Evolutionary conservation across 2,113 vertebrate genomes (phyloP).

Genomic region (Stictonetta naevosa): DNA sequence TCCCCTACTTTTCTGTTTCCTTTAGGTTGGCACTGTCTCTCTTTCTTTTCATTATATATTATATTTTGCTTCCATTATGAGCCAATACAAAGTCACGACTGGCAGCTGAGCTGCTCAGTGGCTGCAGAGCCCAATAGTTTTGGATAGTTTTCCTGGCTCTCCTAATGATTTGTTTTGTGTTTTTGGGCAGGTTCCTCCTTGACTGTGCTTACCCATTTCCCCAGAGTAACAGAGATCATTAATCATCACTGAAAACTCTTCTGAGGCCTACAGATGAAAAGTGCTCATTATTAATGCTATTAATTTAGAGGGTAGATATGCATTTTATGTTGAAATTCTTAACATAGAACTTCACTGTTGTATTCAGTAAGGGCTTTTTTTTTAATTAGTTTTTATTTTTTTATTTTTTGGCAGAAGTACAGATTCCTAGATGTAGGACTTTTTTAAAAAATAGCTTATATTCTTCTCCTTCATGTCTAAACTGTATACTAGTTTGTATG

Average conservation of each 20-base stretch:
- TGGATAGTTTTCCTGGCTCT: neutral
- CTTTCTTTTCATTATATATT: neutral
- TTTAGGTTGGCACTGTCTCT: neutral
- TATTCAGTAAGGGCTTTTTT: neutral
- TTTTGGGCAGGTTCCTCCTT: neutral
- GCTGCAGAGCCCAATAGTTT: neutral
- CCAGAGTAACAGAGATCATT: neutral
- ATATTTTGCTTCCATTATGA: neutral
- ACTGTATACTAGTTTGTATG: neutral
- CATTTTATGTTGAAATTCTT: neutral
- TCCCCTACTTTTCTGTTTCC: neutral
- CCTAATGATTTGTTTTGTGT: neutral
- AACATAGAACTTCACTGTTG: neutral
- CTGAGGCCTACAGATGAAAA: slow-evolving; percentile 37
- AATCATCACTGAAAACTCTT: neutral
- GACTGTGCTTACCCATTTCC: neutral
- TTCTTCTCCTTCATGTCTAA: neutral
- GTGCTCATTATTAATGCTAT: neutral
- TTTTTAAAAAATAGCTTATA: neutral
- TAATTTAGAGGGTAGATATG: neutral
- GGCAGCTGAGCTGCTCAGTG: neutral
- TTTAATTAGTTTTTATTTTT: too few relatives aligned
- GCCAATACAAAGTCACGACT: neutral
- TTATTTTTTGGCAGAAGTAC: neutral
- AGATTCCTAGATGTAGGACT: neutral